phyloP scores from a whole-genome alignment of 2,113 vertebrate species.

The Lasiurus cinereus region DNA sequence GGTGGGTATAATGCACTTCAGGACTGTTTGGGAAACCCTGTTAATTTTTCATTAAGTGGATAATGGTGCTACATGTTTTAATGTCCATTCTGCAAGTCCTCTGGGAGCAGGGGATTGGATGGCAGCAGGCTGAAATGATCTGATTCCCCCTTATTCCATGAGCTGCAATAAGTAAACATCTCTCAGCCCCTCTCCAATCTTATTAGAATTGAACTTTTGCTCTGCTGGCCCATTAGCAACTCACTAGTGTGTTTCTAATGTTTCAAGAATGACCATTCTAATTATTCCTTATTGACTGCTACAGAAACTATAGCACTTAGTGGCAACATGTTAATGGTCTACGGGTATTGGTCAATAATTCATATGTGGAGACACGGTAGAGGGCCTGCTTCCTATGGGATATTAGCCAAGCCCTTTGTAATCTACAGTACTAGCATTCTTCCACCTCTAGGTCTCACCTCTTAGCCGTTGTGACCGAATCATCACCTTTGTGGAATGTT shows the following conservation, averaged over 20 bases:
- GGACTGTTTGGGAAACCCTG: slow-evolving; percentile 74
- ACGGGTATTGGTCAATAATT: slow-evolving; percentile 81
- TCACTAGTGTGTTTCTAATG: slow-evolving; percentile 81
- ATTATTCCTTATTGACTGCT: slow-evolving; percentile 85
- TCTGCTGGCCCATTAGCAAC: slow-evolving; percentile 83
- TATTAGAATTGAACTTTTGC: slow-evolving; percentile 85
- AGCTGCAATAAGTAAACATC: slow-evolving; percentile 78
- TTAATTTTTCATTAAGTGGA: slow-evolving; percentile 85
- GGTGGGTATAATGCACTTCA: slow-evolving; percentile 75
- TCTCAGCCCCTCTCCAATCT: slow-evolving; percentile 74
- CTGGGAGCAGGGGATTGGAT: slow-evolving; percentile 76
- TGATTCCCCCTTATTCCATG: slow-evolving; percentile 59
- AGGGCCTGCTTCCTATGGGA: slow-evolving; percentile 75
- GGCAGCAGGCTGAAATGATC: slow-evolving; percentile 75
- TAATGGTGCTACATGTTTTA: slow-evolving; percentile 75
- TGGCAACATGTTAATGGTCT: slow-evolving; percentile 79
- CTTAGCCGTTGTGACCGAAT: slow-evolving; percentile 11
- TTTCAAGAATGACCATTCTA: slow-evolving; percentile 83
- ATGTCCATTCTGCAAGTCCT: slow-evolving; percentile 78
- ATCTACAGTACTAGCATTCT: slow-evolving; percentile 59
- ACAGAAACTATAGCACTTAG: slow-evolving; percentile 83
- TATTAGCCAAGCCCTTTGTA: slow-evolving; percentile 44
- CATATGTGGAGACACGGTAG: slow-evolving; percentile 62
- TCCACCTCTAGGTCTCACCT: slow-evolving; percentile 48
- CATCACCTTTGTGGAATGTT: slow-evolving; percentile 54